phyloP scores from a whole-genome alignment of 2,888 invertebrate species.

The Neoscelio sp. region DNA sequence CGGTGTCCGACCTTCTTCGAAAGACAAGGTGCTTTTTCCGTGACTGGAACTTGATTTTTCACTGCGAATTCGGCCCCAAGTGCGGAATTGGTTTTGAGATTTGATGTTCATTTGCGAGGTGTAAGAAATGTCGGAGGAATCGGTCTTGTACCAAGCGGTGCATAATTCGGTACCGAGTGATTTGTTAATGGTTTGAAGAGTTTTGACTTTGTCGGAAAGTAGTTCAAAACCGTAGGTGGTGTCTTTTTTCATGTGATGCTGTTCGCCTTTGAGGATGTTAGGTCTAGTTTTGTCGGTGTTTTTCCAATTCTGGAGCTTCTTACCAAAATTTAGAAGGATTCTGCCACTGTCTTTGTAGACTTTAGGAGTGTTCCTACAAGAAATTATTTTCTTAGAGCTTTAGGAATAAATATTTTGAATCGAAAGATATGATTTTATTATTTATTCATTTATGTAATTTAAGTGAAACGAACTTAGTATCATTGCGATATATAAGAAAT shows the following conservation, averaged over 20 bases:
- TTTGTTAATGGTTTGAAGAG: slow-evolving; percentile 69
- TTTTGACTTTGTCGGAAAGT: slow-evolving; percentile 71
- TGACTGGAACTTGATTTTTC: slow-evolving; percentile 86
- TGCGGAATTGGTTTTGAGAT: slow-evolving; percentile 82
- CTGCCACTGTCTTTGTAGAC: slow-evolving; percentile 69
- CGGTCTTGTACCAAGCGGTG: slow-evolving; percentile 70
- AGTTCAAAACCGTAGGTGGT: slow-evolving; percentile 79
- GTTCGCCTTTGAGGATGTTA: slow-evolving; percentile 68
- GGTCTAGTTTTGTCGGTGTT: slow-evolving; percentile 49
- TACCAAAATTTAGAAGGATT: slow-evolving; percentile 72
- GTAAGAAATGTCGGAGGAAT: slow-evolving; percentile 66
- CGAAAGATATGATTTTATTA: neutral
- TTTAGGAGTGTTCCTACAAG: slow-evolving; percentile 41
- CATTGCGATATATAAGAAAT: neutral
- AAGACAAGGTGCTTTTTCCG: slow-evolving; percentile 84
- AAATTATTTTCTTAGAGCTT: neutral
- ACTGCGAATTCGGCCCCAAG: slow-evolving; percentile 90
- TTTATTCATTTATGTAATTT: no score
- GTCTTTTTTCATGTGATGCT: slow-evolving; percentile 73
- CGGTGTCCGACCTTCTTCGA: slow-evolving; percentile 25
- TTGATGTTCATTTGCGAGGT: slow-evolving; percentile 72
- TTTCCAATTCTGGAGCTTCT: slow-evolving; percentile 72
- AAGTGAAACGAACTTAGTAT: no score
- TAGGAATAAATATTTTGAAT: slow-evolving; percentile 4
- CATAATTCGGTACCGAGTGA: slow-evolving; percentile 73